Conservation (phyloP, 2,113 vertebrate genomes). For the Tyto alba region DNA sequence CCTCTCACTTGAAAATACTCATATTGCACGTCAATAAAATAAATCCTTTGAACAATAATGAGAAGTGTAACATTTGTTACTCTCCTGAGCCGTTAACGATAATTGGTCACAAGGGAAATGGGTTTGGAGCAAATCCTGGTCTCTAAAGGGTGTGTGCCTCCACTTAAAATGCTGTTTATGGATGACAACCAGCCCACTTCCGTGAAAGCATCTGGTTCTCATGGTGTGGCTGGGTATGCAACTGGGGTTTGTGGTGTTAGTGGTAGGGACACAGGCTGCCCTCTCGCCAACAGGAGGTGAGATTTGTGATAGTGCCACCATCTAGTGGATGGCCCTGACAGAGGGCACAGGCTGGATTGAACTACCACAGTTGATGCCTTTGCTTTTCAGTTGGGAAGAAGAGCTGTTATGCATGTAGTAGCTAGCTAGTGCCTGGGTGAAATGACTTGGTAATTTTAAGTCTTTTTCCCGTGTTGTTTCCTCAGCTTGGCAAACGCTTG, state of each 20-base stretch:
- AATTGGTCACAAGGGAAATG: neutral
- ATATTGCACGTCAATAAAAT: neutral
- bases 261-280: no score
- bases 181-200: neutral
- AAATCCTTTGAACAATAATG: constrained; percentile 17
- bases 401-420: neutral
- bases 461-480: neutral
- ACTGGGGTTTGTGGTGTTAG: neutral
- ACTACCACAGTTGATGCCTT: neutral
- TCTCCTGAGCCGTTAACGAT: neutral
- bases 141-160: neutral
- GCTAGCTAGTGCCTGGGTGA: neutral
- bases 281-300: neutral
- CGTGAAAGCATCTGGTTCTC: neutral
- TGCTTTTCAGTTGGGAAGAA: neutral
- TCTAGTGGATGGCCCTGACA: constrained; percentile 10
- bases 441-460: neutral
- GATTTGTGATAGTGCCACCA: constrained; percentile 6
- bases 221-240: neutral
- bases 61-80: neutral
- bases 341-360: neutral
- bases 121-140: constrained; percentile 10
- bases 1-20: neutral
- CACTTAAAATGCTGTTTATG: neutral
- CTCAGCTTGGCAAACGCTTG: neutral